Evolutionary conservation across 2,797 vertebrate genomes (phyloP).

Genomic region (Myripristis jacobus): DNA sequence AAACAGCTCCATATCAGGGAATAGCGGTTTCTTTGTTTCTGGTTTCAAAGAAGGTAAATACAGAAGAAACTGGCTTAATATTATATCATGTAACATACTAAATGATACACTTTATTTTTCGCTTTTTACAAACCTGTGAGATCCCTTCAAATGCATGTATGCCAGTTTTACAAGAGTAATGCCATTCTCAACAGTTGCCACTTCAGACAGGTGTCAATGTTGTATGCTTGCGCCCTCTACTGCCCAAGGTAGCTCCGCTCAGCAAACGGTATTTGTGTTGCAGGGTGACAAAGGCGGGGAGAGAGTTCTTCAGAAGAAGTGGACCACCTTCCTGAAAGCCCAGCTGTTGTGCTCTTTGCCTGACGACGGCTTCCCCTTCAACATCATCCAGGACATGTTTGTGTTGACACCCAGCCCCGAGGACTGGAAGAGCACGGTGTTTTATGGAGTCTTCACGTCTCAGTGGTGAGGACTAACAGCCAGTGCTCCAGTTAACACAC

Average conservation of each 20-base stretch:
- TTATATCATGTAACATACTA: background rate
- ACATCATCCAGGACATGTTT: constrained; percentile 95
- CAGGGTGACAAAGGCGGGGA: constrained; percentile 95
- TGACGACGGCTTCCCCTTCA: constrained; percentile 96
- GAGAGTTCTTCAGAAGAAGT: constrained; percentile 96
- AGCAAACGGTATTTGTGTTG: constrained; percentile 22
- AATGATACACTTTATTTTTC: constrained; percentile 46
- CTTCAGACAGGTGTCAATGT: constrained; percentile 33
- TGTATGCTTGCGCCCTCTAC: constrained; percentile 60
- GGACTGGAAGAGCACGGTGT: constrained; percentile 88
- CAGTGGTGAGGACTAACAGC: constrained; percentile 88
- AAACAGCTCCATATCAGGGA: constrained; percentile 35
- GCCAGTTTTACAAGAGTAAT: background rate
- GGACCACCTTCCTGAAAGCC: constrained; percentile 97
- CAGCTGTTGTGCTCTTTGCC: constrained; percentile 92
- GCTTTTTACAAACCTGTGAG: constrained; percentile 38
- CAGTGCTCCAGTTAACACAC: background rate
- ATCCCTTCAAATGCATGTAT: constrained; percentile 38
- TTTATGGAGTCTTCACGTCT: constrained; percentile 96
- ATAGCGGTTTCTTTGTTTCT: constrained; percentile 11
- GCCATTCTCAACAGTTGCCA: background rate
- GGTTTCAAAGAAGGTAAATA: constrained; percentile 21
- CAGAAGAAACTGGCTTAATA: background rate
- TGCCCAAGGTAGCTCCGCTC: constrained; percentile 37
- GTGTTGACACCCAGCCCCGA: constrained; percentile 88